Base-by-base conservation (phyloP, 2,888 invertebrate genomes). In the Drosophila borborema region DNA sequence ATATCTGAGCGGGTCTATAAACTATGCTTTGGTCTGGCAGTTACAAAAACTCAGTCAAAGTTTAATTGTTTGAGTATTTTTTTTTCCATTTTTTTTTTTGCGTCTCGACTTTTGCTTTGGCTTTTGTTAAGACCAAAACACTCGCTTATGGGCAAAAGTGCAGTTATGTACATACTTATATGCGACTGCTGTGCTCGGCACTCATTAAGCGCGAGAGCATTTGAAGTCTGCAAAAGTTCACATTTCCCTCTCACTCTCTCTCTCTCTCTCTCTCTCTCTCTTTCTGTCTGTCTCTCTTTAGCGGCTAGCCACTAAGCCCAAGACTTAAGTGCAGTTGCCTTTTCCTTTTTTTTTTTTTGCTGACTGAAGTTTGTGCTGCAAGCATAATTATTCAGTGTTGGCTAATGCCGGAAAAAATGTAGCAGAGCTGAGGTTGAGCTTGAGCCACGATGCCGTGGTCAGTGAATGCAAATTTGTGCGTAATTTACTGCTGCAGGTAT, bases 61-160 rank as follows among this genome's bases (percentile, higher is more conserved):
- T 90, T 90, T 82, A 90, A 90, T 90, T 86, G 86, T 88, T 86
- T 68, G 31, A 48, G 73, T 71, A n/a, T 72, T 55, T 59, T 48
- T 51, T 48, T 28, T 8, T 48, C 34, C 46, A 53, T 10, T n/a
- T 31, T n/a, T 60, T 58, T 55, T 59, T 48, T 51, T 48, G 56
- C 68, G 46, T 64, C 72, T 70, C 23, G 68, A 76, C 54, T 75
- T 81, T 81, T 75, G 65, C 76, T 63, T 55, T 82, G 65, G 63
- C 66, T 36, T 58, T 71, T 71, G 62, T 56, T 48, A 18, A 49
- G 38, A 41, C 46, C 74, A 69, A 64, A 63, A 64, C 45, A 77
- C n/a, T 54, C 53, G 53, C 56, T 48, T 38, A 49, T 36, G 38
- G 28, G 53, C 45, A 34, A 61, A 48, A 65, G 46, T 55, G 41